Conservation (phyloP, 1,140 invertebrate species). For the Globodera ellingtonae region DNA sequence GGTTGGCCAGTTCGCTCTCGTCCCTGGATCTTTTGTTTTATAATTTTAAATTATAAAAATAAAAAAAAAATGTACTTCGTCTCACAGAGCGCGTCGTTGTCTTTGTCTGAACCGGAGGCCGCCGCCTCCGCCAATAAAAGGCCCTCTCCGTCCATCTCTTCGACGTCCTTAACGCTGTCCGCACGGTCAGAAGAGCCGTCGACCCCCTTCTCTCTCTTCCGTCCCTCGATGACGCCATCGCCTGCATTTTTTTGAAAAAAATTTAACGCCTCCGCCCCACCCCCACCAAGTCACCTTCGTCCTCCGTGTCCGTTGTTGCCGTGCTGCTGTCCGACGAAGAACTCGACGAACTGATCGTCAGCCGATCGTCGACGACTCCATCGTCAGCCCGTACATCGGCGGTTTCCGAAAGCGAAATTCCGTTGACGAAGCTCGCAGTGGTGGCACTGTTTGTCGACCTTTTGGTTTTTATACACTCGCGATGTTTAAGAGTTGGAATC, state of each 20-base stretch:
- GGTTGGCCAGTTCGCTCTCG: not conserved
- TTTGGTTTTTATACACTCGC: not conserved
- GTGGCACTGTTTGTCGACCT: not conserved
- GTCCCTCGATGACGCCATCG: not conserved
- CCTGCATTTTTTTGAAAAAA: not conserved
- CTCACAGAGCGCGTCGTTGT: not conserved
- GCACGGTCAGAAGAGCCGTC: not conserved
- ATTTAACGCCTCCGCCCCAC: not conserved
- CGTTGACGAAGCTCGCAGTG: conserved; percentile 7
- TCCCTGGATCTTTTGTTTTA: not conserved
- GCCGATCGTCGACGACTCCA: not conserved
- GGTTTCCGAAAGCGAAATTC: not conserved
- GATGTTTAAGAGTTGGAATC: too few relatives aligned
- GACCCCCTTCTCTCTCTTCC: not conserved
- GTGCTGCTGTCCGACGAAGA: conserved; percentile 14
- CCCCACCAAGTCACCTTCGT: not conserved
- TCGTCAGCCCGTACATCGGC: not conserved
- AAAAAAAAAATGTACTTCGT: not conserved
- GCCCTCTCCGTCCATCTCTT: not conserved
- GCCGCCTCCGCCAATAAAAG: not conserved
- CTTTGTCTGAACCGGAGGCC: not conserved
- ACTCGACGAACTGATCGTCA: conserved; percentile 21
- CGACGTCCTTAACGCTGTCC: not conserved
- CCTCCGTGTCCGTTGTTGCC: conserved; percentile 6
- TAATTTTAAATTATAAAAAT: not conserved